Percentiles rank a stretch among this genome's conserved stretches.
Evolutionary conservation across 2,797 vertebrate genomes (phyloP).

Genomic region (Pangasius djambal): DNA sequence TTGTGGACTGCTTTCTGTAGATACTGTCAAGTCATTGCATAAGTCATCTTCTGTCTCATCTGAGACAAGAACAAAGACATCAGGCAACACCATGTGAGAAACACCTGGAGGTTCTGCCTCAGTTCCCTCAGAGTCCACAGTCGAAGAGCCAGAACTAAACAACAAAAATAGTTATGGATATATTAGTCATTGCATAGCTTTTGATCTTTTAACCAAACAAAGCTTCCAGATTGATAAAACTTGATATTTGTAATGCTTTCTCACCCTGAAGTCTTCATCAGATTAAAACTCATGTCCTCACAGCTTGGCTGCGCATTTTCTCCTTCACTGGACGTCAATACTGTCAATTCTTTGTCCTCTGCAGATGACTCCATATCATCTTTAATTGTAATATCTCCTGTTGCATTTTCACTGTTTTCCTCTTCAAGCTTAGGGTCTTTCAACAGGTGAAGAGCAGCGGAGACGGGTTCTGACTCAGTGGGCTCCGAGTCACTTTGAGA

Average conservation of each 20-base stretch:
- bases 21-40: neutral
- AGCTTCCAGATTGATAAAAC: neutral
- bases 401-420: neutral
- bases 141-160: slow-evolving; percentile 24
- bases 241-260: neutral
- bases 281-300: neutral
- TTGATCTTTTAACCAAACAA: neutral
- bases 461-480: neutral
- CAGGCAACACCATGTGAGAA: slow-evolving; percentile 33
- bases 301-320: neutral
- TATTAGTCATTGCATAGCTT: neutral
- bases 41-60: slow-evolving; percentile 31
- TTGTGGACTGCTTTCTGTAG: neutral
- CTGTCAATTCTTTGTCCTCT: neutral
- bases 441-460: neutral
- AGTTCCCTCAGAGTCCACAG: neutral
- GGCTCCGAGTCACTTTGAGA: neutral
- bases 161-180: neutral
- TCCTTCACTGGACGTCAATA: neutral
- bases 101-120: neutral
- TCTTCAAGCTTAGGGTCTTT: neutral
- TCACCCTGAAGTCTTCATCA: slow-evolving; percentile 17
- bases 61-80: slow-evolving; percentile 44
- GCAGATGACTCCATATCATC: neutral
- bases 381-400: slow-evolving; percentile 3